Conservation (phyloP, 2,113 vertebrate genomes). For the Amia ocellicauda region DNA sequence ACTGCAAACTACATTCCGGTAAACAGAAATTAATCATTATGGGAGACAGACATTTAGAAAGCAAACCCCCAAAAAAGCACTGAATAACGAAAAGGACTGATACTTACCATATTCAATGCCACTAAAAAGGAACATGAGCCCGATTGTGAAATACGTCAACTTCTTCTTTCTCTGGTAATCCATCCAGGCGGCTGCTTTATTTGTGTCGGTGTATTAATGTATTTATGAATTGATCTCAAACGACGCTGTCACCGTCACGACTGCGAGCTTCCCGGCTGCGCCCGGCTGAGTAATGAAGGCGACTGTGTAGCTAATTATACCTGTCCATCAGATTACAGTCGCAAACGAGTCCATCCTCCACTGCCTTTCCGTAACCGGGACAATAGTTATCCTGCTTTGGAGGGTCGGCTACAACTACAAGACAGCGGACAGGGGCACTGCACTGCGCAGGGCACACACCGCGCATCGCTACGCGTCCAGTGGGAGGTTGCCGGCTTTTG, state of each 20-base stretch:
- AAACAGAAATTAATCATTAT: no score
- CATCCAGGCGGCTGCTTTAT: conserved; percentile 35
- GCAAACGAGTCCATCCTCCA: not conserved
- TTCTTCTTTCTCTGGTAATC: conserved; percentile 58
- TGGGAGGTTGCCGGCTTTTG: no score
- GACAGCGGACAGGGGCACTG: no score
- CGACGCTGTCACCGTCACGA: not conserved
- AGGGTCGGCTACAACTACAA: no score
- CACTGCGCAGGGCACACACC: no score
- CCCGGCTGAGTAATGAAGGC: conserved; percentile 20
- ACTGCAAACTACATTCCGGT: no score
- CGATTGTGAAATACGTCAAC: conserved; percentile 65
- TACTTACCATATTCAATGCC: conserved; percentile 76
- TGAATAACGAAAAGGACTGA: not conserved
- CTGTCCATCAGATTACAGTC: not conserved
- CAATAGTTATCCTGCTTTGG: no score
- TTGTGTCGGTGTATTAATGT: not conserved
- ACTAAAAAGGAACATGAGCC: conserved; percentile 70
- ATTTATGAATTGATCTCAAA: not conserved
- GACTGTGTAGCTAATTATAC: conserved; percentile 40
- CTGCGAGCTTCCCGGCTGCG: not conserved
- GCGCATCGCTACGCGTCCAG: no score
- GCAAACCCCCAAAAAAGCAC: no score
- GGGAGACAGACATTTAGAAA: no score
- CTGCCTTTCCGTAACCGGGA: no score